A percentile compares a stretch with the other conserved stretches of the same genome.
Conservation (phyloP, 2,113 vertebrate species). For the Regulus satrapa region DNA sequence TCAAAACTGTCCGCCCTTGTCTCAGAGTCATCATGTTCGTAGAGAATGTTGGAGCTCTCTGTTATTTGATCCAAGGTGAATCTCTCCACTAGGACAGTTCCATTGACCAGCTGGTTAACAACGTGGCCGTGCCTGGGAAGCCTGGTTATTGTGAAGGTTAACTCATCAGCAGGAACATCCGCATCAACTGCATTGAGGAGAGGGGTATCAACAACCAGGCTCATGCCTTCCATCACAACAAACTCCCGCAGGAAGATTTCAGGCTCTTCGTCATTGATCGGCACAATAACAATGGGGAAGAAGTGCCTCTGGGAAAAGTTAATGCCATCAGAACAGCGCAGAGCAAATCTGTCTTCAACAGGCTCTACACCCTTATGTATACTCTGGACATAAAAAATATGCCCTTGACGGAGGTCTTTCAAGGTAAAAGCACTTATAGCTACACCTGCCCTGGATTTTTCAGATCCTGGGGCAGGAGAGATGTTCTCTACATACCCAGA, state of each 20-base stretch:
- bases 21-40: constrained; percentile 93
- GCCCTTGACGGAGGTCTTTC: constrained; percentile 85
- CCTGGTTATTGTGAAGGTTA: constrained; percentile 82
- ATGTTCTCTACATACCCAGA: constrained; percentile 94
- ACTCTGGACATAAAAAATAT: constrained; percentile 94
- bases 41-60: constrained; percentile 90
- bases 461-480: constrained; percentile 92
- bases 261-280: constrained; percentile 89
- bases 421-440: constrained; percentile 91
- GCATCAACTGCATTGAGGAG: constrained; percentile 88
- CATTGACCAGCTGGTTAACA: constrained; percentile 85
- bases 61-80: constrained; percentile 89
- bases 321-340: constrained; percentile 94
- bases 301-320: constrained; percentile 88
- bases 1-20: constrained; percentile 87
- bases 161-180: constrained; percentile 81
- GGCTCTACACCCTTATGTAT: constrained; percentile 91
- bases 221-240: constrained; percentile 97
- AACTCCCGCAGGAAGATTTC: constrained; percentile 91
- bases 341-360: constrained; percentile 89
- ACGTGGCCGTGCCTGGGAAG: constrained; percentile 86
- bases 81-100: constrained; percentile 81
- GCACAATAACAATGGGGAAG: constrained; percentile 86
- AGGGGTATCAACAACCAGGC: constrained; percentile 88
- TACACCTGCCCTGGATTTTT: constrained; percentile 90